Evolutionary conservation across 2,888 invertebrate genomes (phyloP).

Genomic region (Anorthoa munda): DNA sequence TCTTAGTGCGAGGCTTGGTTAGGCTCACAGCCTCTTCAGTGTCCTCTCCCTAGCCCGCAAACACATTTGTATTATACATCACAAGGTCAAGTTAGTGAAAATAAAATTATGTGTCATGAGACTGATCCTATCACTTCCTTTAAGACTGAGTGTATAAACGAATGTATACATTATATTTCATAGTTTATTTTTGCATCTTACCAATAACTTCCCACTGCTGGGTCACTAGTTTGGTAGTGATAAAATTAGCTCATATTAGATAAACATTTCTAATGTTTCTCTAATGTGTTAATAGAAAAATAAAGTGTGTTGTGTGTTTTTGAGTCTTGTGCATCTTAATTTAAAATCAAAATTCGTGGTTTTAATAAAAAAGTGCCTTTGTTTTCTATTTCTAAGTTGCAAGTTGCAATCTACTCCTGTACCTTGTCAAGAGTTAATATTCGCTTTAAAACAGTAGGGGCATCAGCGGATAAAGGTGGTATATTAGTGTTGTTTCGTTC

Average conservation of each 20-base stretch:
- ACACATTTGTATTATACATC: constrained; percentile 71
- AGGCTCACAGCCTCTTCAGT: constrained; percentile 89
- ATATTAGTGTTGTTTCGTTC: constrained; percentile 74
- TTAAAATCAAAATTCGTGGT: constrained; percentile 49
- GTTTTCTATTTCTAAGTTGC: constrained; percentile 45
- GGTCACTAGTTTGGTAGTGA: constrained; percentile 14
- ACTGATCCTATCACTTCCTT: constrained; percentile 37
- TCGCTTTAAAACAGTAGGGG: constrained; percentile 77
- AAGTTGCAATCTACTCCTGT: constrained; percentile 68
- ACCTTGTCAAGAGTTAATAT: constrained; percentile 83
- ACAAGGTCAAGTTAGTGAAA: constrained; percentile 59
- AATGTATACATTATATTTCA: not conserved
- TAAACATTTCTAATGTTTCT: constrained; percentile 40
- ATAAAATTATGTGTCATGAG: constrained; percentile 35
- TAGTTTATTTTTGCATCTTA: not conserved
- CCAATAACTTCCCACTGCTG: not conserved
- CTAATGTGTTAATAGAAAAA: constrained; percentile 51
- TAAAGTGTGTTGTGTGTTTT: constrained; percentile 48
- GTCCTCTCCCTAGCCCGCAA: constrained; percentile 86
- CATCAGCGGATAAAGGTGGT: constrained; percentile 64
- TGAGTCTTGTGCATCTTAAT: constrained; percentile 48
- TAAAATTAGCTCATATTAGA: constrained; percentile 37
- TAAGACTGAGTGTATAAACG: not conserved
- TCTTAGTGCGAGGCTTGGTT: constrained; percentile 88
- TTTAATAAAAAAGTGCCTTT: constrained; percentile 39